phyloP scores from a whole-genome alignment of 2,888 invertebrate genomes.

The Sphecodes monilicornis region DNA sequence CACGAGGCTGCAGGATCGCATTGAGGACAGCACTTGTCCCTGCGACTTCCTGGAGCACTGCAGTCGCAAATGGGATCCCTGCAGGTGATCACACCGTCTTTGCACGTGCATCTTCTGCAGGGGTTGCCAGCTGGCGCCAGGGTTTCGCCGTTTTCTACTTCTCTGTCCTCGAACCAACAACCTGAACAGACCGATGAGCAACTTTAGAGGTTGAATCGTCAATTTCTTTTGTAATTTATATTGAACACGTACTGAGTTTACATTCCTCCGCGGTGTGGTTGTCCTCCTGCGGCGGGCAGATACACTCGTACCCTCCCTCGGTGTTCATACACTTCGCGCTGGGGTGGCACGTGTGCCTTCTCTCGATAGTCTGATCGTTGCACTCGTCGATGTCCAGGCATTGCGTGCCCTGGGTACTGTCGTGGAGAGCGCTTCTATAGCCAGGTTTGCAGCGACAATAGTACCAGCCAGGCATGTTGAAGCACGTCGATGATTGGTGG shows the following conservation, averaged over 20 bases:
- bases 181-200: constrained; percentile 83
- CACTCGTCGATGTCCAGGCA: constrained; percentile 95
- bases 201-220: neutral
- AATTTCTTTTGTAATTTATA: neutral
- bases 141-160: constrained; percentile 87
- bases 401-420: constrained; percentile 86
- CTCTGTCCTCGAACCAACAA: constrained; percentile 90
- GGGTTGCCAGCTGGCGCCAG: constrained; percentile 84
- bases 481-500: constrained; percentile 91
- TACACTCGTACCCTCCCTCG: constrained; percentile 92
- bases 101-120: constrained; percentile 86
- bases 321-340: constrained; percentile 92
- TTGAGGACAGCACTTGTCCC: constrained; percentile 91
- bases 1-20: constrained; percentile 91
- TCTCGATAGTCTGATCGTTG: constrained; percentile 86
- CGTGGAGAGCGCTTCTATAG: constrained; percentile 87
- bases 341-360: constrained; percentile 91
- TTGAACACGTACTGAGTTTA: constrained; percentile 86
- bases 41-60: constrained; percentile 85
- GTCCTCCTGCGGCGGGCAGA: constrained; percentile 86
- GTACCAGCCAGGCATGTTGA: constrained; percentile 96
- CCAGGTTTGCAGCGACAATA: constrained; percentile 94
- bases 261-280: constrained; percentile 84
- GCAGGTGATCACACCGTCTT: constrained; percentile 88
- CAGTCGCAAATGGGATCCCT: constrained; percentile 90